Base-by-base conservation (phyloP, 92 coral and sea anemone genomes). In the Zoanthus sansibaricus region DNA sequence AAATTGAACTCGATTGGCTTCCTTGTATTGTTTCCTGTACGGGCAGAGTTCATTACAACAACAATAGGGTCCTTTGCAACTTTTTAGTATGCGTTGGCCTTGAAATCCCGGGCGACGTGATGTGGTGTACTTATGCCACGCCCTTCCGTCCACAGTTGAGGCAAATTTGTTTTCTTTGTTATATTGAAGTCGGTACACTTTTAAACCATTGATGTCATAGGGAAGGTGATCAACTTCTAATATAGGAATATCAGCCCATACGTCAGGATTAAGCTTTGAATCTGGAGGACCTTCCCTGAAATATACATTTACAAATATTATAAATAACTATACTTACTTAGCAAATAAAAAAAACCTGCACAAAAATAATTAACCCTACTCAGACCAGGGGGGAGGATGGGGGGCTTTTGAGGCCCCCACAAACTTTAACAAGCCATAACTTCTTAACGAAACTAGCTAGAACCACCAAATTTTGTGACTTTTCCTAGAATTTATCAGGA, bases 21-120 rank as follows among this genome's bases (percentile, higher is more conserved):
- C 62, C 42, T 79, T 79, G 64, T 70, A 91, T 21, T 88, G 90
- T 6, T 87, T 48, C 30, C 25, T 48, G 84, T 84, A 92, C 6
- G 87, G 84, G 80, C 94, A 92, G 14, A 61, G 69, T 20, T 86
- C 87, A 49, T 92, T 91, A 48, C 16, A 61, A 85, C 92, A 88
- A 1, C 89, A 87, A 55, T 88, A 87, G 42, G 94, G 84, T 45
- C 94, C 92, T 86, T 88, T 89, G 75, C 90, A 92, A 49, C 90
- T 75, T 71, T 84, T 79, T 6, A 91, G 18, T 14, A 71, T 75
- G 12, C 90, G 49, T 51, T 72, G 89, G 18, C 94, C 90, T 72
- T 12, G 54, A 58, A 78, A 77, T 12, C 89, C 91, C 20, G 69
- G 3, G 45, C 91, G 91, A 44, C 86, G 75, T 12, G 91, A 91